These are phyloP conservation scores for Ganaspis brasiliensis DNA, from an alignment of 2,888 invertebrate species.

Conservation along the genomic window DNA sequence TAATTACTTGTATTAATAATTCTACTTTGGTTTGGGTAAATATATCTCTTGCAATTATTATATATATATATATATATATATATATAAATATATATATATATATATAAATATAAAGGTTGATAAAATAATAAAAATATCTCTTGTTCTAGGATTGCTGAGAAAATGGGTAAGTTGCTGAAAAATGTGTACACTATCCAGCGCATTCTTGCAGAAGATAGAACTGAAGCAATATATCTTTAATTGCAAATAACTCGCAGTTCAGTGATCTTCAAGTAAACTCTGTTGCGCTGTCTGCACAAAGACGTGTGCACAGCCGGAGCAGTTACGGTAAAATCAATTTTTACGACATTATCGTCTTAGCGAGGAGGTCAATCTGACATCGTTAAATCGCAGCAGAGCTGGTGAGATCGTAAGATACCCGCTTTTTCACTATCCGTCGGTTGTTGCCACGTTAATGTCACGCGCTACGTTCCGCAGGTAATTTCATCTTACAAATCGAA, in stretches of 20 bases:
- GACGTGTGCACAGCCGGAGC: constrained; percentile 21
- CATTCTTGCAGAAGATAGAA: constrained; percentile 16
- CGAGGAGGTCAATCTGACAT: constrained; percentile 37
- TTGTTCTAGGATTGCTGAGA: background rate
- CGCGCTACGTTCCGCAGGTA: constrained; percentile 19
- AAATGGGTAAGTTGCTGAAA: constrained; percentile 3
- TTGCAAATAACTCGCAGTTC: constrained; percentile 38
- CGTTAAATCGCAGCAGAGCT: constrained; percentile 29
- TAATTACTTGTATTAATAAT: no score
- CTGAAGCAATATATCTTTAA: constrained; percentile 40
- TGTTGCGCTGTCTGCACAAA: constrained; percentile 19
- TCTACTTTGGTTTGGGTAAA: no score
- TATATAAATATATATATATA: no score
- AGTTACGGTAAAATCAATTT: constrained; percentile 42
- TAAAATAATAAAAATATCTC: no score
- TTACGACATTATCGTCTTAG: constrained; percentile 43
- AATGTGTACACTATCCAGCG: background rate
- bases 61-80: no score
- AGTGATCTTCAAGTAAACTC: constrained; percentile 28
- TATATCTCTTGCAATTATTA: no score
- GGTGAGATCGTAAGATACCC: constrained; percentile 21
- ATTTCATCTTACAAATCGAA: constrained; percentile 26
- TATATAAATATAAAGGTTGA: no score
- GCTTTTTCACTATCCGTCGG: constrained; percentile 31
- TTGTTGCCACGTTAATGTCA: constrained; percentile 40